Evolutionary conservation across 2,113 vertebrate genomes (phyloP), one percentile per base, ranked within the genome.

Genomic region (Argyrosomus japonicus): DNA sequence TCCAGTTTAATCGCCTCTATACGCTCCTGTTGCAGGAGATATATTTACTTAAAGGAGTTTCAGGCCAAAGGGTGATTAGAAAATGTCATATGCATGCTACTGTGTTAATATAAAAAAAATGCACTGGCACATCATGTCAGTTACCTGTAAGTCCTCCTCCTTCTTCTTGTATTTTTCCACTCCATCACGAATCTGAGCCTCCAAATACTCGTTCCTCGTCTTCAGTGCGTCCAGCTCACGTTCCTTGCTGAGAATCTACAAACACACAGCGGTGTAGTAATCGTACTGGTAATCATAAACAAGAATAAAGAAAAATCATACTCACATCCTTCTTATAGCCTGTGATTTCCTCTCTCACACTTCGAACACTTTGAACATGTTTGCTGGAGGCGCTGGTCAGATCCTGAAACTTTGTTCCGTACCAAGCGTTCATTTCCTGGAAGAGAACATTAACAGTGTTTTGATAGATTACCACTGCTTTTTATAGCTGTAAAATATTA

Each of bases 401-500:
- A 88, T 96, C 96, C 89, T 96, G 91, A 88, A 96, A 96, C 94
- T 96, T 96, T 63, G 90, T 88, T 90, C 92, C 94, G 84, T 97
- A 96, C 96, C 95, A 96, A 43, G 94, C 62, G 54, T 95, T 94
- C 94, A 95, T 96, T 90, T 96, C 96, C 96, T 92, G 73, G 7
- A 53, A 83, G 81, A 77, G 32, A 14, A 48, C 8, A 77, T 23
- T 0, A 19, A 2, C 1, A 23, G 12, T 6, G 32, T 29, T 47
- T 50, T 75, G 17, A 10, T 63, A 5, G 11, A 62, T 29, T 17
- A n/a, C 13, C 2, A 18, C 10, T 18, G 4, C 14, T 76, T 13
- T 69, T 1, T 47, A 17, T 54, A 7, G 18, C 14, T 2, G 11
- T n/a, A 21, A 1, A 62, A 40, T 13, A 45, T 6, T 23, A 25